Conservation (phyloP, 2,888 invertebrate species). For the Ptychoptera albimana region DNA sequence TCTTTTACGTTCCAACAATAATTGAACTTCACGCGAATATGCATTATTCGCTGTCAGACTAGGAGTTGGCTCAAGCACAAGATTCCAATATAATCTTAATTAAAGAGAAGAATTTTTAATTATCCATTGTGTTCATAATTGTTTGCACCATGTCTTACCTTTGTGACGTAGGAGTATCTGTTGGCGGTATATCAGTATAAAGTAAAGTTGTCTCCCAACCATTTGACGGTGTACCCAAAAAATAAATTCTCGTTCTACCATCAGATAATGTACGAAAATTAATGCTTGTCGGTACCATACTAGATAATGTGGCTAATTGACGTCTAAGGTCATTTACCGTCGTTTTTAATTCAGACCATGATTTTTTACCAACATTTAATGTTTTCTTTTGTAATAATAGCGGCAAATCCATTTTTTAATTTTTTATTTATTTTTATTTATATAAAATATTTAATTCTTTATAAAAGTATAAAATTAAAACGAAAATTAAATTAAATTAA, state of each 20-base stretch:
- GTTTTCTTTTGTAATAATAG: not conserved
- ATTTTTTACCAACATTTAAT: slow-evolving; percentile 23
- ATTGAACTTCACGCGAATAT: slow-evolving; percentile 75
- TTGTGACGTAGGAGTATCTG: slow-evolving; percentile 22
- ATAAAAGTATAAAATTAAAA: too few species aligned
- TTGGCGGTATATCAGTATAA: slow-evolving; percentile 65
- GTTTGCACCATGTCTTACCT: slow-evolving; percentile 6
- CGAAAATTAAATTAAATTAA: too few species aligned
- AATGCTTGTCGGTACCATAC: slow-evolving; percentile 68
- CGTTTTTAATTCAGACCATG: slow-evolving; percentile 66
- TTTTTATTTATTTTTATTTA: slow-evolving; percentile 1
- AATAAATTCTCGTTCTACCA: slow-evolving; percentile 74
- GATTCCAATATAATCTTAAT: slow-evolving; percentile 59
- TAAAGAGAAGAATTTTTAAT: slow-evolving; percentile 5
- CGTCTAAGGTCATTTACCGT: slow-evolving; percentile 68
- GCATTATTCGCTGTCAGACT: slow-evolving; percentile 40
- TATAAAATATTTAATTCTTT: too few species aligned
- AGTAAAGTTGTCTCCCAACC: slow-evolving; percentile 82
- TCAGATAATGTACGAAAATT: slow-evolving; percentile 63
- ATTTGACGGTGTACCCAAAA: slow-evolving; percentile 72
- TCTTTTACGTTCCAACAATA: slow-evolving; percentile 81
- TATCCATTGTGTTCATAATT: not conserved
- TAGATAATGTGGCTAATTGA: slow-evolving; percentile 59
- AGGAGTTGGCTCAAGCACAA: slow-evolving; percentile 64
- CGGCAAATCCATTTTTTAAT: not conserved